A percentile compares a stretch with the other conserved stretches of the same genome.
Evolutionary conservation across 2,797 vertebrate genomes (phyloP).

Genomic region (Hapalemur alaotrensis): DNA sequence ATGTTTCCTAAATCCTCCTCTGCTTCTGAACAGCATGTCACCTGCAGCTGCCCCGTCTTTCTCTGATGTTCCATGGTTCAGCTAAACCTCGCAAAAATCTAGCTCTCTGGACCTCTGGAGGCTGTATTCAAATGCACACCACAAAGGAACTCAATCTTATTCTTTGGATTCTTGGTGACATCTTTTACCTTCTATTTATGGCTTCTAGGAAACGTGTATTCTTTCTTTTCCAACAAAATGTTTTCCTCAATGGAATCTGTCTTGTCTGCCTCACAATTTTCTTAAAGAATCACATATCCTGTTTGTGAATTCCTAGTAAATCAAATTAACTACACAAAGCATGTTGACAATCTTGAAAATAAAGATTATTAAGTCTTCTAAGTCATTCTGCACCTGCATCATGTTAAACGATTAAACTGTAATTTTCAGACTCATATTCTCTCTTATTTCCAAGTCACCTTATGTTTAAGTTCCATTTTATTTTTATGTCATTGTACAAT

Average conservation of each 20-base stretch:
- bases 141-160: background rate
- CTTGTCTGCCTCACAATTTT: background rate
- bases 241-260: background rate
- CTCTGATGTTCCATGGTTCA: background rate
- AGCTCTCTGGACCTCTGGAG: background rate
- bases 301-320: constrained; percentile 34
- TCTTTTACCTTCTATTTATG: background rate
- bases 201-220: constrained; percentile 10
- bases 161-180: background rate
- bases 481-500: constrained; percentile 12
- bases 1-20: background rate
- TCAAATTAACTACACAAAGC: constrained; percentile 27
- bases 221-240: background rate
- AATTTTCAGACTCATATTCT: constrained; percentile 32
- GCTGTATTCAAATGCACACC: background rate
- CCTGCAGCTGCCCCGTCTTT: background rate
- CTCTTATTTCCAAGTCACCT: constrained; percentile 10
- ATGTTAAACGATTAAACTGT: constrained; percentile 17
- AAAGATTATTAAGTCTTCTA: constrained; percentile 36
- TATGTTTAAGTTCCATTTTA: background rate
- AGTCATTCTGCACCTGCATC: background rate
- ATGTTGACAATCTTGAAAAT: constrained; percentile 31
- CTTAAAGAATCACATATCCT: constrained; percentile 40
- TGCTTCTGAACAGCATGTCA: background rate
- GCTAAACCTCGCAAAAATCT: background rate